phyloP scores from a whole-genome alignment of 2,113 vertebrate genomes.

The Muntiacus muntjak region DNA sequence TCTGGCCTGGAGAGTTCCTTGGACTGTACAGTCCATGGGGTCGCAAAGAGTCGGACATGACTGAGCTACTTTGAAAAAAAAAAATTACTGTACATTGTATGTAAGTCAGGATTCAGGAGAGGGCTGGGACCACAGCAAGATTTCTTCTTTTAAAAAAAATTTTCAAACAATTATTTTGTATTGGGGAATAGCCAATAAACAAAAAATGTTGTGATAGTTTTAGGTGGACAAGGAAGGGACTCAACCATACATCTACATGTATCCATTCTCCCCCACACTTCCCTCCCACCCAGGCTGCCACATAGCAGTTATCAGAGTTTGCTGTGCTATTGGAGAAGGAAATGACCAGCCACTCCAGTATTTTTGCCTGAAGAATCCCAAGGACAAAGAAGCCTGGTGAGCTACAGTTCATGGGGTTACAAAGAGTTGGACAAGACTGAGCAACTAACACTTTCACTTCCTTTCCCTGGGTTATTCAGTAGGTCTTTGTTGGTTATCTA shows the following conservation, averaged over 20 bases:
- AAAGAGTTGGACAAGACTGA: not conserved
- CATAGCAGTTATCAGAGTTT: not conserved
- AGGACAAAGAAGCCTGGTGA: not conserved
- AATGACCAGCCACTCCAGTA: not conserved
- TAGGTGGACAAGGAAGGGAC: not conserved
- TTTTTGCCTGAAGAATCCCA: not conserved
- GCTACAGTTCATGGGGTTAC: not conserved
- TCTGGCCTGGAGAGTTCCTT: not conserved
- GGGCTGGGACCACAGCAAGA: fast-evolving
- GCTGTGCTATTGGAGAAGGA: not conserved
- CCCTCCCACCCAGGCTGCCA: not conserved
- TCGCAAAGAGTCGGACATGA: fast-evolving
- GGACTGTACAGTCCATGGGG: not conserved
- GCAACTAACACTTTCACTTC: not conserved
- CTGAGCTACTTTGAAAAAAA: not conserved
- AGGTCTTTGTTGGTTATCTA: not conserved
- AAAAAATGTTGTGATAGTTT: not conserved
- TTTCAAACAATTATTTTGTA: not conserved
- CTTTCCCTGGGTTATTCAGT: not conserved
- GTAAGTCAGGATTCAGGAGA: not conserved
- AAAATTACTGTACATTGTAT: not conserved
- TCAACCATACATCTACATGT: not conserved
- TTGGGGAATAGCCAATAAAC: not conserved
- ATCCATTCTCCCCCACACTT: not conserved
- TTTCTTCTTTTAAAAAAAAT: not conserved